Evolutionary conservation across 2,113 vertebrate species (phyloP).

Genomic region (Panthera leo): DNA sequence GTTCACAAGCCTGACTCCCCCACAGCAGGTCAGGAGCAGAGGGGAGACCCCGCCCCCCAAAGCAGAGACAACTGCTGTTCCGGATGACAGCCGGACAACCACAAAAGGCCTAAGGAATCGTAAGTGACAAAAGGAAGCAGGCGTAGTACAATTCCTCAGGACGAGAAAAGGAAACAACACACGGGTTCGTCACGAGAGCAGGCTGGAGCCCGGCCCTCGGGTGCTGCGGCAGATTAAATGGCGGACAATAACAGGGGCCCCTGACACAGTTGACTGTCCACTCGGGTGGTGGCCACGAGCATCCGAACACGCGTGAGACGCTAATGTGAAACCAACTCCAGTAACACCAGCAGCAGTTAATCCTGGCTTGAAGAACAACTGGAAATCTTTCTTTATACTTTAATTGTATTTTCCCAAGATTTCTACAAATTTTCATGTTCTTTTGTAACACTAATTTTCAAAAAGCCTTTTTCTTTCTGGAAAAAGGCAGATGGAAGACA

Average conservation of each 20-base stretch:
- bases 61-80: neutral
- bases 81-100: too few species aligned
- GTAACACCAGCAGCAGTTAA: neutral
- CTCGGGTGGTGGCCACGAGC: accelerated
- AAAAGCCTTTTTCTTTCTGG: neutral
- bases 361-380: neutral
- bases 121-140: neutral
- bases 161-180: neutral
- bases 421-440: neutral
- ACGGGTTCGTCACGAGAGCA: neutral
- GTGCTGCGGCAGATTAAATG: neutral
- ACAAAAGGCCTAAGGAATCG: neutral
- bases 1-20: neutral
- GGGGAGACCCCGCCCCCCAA: too few species aligned
- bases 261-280: accelerated
- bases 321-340: too few species aligned
- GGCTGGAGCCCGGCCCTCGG: neutral
- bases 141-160: neutral
- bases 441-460: neutral
- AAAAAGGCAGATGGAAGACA: neutral
- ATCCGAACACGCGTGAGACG: accelerated
- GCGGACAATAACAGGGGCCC: neutral
- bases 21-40: neutral
- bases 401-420: neutral
- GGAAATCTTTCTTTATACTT: neutral